These are phyloP conservation scores for Datnioides undecimradiatus DNA, from an alignment of 2,113 vertebrate species.

Conservation along the genomic window DNA sequence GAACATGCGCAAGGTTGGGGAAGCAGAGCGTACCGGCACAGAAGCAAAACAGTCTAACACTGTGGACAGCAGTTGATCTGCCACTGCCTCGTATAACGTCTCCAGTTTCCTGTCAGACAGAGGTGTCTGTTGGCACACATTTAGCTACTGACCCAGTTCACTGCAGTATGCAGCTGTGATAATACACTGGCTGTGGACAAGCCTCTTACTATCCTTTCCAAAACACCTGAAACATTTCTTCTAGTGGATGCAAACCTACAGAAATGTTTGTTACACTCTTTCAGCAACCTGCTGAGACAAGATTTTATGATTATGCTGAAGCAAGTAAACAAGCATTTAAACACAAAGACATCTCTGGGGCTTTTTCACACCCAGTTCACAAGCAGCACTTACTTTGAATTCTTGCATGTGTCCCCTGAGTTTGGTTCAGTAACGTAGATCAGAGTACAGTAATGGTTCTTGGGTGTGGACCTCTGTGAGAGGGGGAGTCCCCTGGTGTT, in stretches of 20 bases:
- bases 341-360: slow-evolving; percentile 28
- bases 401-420: slow-evolving; percentile 7
- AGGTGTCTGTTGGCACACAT: too few species aligned
- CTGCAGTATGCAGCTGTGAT: too few species aligned
- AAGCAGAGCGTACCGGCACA: too few species aligned
- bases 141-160: too few species aligned
- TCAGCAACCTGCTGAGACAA: background rate
- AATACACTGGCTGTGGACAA: too few species aligned
- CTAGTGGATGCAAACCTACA: background rate
- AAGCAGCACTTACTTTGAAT: slow-evolving; percentile 20
- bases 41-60: too few species aligned
- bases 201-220: too few species aligned
- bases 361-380: slow-evolving; percentile 46
- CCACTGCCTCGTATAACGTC: too few species aligned
- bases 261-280: slow-evolving; percentile 1
- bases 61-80: too few species aligned
- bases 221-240: too few species aligned
- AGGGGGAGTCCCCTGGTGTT: background rate
- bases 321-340: slow-evolving; percentile 17
- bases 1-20: too few species aligned
- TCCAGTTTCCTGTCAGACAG: too few species aligned
- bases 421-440: background rate
- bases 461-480: slow-evolving; percentile 31
- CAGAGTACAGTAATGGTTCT: slow-evolving; percentile 7
- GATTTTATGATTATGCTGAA: background rate